Evolutionary conservation across 2,113 vertebrate species (phyloP).

Genomic region (Thamnaconus septentrionalis): DNA sequence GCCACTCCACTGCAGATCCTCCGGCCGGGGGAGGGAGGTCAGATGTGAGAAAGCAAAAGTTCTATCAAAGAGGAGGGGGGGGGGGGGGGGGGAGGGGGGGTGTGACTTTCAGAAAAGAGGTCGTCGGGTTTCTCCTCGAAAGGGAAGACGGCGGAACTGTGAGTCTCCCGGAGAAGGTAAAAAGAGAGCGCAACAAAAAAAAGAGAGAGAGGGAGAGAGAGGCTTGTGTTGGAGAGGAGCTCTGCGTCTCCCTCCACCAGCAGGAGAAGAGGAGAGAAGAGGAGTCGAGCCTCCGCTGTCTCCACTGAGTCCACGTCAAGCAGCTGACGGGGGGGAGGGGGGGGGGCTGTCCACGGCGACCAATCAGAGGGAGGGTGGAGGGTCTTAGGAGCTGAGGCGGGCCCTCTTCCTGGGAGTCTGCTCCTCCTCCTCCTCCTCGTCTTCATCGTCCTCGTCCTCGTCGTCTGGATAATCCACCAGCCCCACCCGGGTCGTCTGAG

Average conservation of each 20-base stretch:
- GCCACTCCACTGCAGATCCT: too few relatives aligned
- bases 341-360: constrained; percentile 15
- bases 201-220: constrained; percentile 59
- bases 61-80: constrained; percentile 3
- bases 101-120: too few relatives aligned
- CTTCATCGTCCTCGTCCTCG: constrained; percentile 93
- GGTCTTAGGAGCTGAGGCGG: constrained; percentile 91
- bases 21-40: constrained; percentile 3
- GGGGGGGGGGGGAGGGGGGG: too few relatives aligned
- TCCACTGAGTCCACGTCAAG: too few relatives aligned
- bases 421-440: constrained; percentile 83
- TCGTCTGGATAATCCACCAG: constrained; percentile 98
- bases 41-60: constrained; percentile 23
- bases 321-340: too few relatives aligned
- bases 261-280: constrained; percentile 74
- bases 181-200: constrained; percentile 17
- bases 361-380: constrained; percentile 33
- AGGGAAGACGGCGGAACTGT: constrained; percentile 13
- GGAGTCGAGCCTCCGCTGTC: constrained; percentile 16
- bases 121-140: constrained; percentile 27
- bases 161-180: constrained; percentile 67
- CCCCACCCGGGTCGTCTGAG: constrained; percentile 89
- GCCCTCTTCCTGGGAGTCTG: constrained; percentile 93
- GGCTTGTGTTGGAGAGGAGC: constrained; percentile 63
- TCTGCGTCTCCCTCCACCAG: constrained; percentile 48